phyloP scores from a whole-genome alignment of 2,113 vertebrate genomes.

The Trematocara unimaculatum region DNA sequence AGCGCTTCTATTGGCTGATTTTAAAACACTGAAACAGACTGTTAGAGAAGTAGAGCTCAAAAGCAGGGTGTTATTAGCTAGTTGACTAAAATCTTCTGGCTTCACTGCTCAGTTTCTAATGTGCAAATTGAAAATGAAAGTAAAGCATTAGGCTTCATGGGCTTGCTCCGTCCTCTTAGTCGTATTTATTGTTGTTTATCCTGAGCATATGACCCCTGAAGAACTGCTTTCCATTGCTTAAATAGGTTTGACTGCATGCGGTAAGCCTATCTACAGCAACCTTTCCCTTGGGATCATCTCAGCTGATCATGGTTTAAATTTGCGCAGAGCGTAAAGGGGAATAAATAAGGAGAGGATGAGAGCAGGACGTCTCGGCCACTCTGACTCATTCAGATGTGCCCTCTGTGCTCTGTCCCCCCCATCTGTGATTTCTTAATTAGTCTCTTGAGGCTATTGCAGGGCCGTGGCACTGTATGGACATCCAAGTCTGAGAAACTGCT shows the following conservation, averaged over 20 bases:
- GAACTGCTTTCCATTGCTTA: background rate
- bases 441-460: background rate
- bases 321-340: background rate
- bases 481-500: background rate
- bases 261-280: background rate
- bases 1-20: background rate
- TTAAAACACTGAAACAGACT: background rate
- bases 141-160: background rate
- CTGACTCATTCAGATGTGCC: background rate
- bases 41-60: background rate
- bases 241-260: background rate
- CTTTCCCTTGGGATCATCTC: background rate
- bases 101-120: background rate
- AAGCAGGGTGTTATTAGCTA: background rate
- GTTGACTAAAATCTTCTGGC: background rate
- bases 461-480: background rate
- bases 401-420: background rate
- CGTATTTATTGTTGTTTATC: background rate
- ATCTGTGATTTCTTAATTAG: slow-evolving; percentile 40
- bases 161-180: background rate
- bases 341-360: background rate
- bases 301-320: background rate
- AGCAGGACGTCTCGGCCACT: background rate
- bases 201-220: background rate
- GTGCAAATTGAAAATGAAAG: background rate